A percentile compares a stretch with the other conserved stretches of the same genome.
These are phyloP conservation scores for Notospermus geniculatus DNA, from an alignment of 1,140 invertebrate genomes.

Conservation along the genomic window DNA sequence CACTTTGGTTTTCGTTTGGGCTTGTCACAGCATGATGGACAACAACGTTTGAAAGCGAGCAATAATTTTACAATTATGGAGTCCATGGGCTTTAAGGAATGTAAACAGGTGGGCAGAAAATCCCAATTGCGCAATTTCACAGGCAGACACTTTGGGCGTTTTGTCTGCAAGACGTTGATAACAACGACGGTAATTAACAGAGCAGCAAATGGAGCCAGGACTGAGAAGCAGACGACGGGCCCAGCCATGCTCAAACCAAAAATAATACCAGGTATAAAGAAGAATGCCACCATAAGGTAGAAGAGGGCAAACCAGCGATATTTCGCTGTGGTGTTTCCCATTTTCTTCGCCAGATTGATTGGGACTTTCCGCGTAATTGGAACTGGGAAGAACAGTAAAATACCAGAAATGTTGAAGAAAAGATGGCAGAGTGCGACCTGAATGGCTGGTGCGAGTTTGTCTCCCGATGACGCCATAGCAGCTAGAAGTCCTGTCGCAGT, in stretches of 20 bases:
- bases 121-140: no score
- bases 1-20: no score
- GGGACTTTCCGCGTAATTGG: constrained; percentile 61
- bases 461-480: constrained; percentile 52
- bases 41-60: no score
- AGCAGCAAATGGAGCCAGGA: no score
- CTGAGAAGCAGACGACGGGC: no score
- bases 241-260: constrained; percentile 53
- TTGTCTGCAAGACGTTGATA: no score
- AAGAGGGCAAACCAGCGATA: constrained; percentile 62
- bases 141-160: no score
- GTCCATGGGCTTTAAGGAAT: no score
- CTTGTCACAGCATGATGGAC: no score
- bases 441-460: constrained; percentile 22
- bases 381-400: constrained; percentile 64
- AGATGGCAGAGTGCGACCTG: constrained; percentile 46
- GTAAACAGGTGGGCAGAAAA: no score
- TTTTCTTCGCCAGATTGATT: constrained; percentile 58
- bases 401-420: constrained; percentile 59
- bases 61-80: no score
- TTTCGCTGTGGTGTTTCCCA: constrained; percentile 59
- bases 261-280: constrained; percentile 56
- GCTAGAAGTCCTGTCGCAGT: constrained; percentile 63
- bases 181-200: no score
- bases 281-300: constrained; percentile 61